Evolutionary conservation across 2,113 vertebrate genomes (phyloP).

Genomic region (Cochlearius cochlearius): DNA sequence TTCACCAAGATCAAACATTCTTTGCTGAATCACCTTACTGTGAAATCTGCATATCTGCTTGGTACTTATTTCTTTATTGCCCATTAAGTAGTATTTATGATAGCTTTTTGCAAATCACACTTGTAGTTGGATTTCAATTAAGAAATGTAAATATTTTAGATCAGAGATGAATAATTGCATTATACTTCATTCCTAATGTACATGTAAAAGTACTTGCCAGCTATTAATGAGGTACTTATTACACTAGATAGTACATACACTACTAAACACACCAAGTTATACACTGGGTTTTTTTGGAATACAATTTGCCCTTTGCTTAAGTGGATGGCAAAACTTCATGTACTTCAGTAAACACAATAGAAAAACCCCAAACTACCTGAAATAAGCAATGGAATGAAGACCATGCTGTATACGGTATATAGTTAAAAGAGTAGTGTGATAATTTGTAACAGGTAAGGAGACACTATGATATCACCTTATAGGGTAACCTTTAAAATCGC

Average conservation of each 20-base stretch:
- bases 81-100: background rate
- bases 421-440: background rate
- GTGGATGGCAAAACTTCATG: background rate
- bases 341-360: background rate
- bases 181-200: conserved; percentile 1
- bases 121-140: background rate
- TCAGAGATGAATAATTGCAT: background rate
- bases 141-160: conserved; percentile 20
- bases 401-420: too few relatives aligned
- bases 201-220: background rate
- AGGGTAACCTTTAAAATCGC: background rate
- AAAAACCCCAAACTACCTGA: background rate
- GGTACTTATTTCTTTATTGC: background rate
- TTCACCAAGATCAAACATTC: background rate
- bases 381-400: background rate
- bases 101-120: background rate
- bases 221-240: background rate
- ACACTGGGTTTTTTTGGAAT: rapidly evolving
- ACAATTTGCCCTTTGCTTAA: background rate
- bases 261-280: background rate
- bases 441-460: background rate
- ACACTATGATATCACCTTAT: background rate
- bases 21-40: background rate
- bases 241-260: background rate
- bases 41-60: background rate